Base-by-base conservation (phyloP, 2,797 vertebrate species). In the Trachurus trachurus region DNA sequence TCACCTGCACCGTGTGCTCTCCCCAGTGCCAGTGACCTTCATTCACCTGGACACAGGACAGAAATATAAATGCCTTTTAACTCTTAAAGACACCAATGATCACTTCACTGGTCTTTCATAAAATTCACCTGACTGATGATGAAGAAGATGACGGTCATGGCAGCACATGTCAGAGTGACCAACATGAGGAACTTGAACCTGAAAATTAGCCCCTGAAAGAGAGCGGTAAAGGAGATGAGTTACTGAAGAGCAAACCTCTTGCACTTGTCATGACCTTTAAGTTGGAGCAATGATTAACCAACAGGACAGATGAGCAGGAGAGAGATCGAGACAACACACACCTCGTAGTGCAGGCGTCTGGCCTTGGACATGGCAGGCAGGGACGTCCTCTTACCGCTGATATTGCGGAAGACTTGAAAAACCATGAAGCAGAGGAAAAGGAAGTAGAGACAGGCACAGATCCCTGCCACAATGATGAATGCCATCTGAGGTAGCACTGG, bases 351-450 rank as follows among this genome's bases (percentile, higher is more conserved):
- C 22, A 99, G 96, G 19, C 97, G 95, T n/a, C 98, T 96, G 68
- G 96, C 98, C 84, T 97, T 98, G 85, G 96, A 96, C 98, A 99
- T 98, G 63, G 97, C 97, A 1, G 98, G 97, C 67, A 99, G 95
- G 39, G 95, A 97, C 0, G 95, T 95, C 83, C 96, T 96, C 87
- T 99, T 99, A 3, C 98, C 97, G 0, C 96, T 98, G 90, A 99
- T 99, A 91, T 99, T 99, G 62, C 97, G 94, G 90, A 99, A 99
- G 63, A 99, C 98, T 91, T 99, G 98, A 86, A 97, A 99, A 22
- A 99, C 98, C 98, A 99, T 99, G 83, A 99, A 99, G 87, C 98
- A 99, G 80, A 99, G 94, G 90, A 99, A 99, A 85, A 99, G 95
- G 90, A 99, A 99, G 92, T 99, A 99, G 63, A 99, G 97, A 66